Conservation (phyloP, 1,140 invertebrate genomes). For the Orius insidiosus region DNA sequence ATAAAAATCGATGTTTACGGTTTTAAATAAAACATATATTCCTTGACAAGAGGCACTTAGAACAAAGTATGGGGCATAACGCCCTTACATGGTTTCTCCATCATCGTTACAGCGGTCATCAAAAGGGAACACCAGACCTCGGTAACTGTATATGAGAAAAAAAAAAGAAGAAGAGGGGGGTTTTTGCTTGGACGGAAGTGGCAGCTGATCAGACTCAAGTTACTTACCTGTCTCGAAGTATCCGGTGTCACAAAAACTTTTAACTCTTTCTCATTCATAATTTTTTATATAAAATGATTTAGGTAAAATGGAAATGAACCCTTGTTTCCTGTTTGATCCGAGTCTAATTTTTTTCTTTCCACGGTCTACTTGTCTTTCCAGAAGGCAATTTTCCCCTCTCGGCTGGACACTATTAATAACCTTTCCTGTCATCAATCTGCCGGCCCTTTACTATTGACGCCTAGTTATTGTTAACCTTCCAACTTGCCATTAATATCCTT, state of each 20-base stretch:
- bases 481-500: constrained; percentile 7
- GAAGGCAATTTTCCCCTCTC: constrained; percentile 9
- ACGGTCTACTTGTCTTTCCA: constrained; percentile 6
- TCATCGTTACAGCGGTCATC: too few species aligned
- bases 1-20: too few species aligned
- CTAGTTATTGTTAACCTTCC: constrained; percentile 7
- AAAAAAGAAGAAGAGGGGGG: too few species aligned
- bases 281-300: not conserved
- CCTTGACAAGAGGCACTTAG: too few species aligned
- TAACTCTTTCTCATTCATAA: constrained; percentile 2
- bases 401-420: constrained; percentile 11
- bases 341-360: constrained; percentile 3
- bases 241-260: not conserved
- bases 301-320: constrained; percentile 9
- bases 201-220: too few species aligned
- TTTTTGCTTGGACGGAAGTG: too few species aligned
- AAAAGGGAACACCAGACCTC: too few species aligned
- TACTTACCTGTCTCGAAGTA: too few species aligned
- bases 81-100: too few species aligned
- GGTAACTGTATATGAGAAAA: too few species aligned
- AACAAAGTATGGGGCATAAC: too few species aligned
- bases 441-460: constrained; percentile 8
- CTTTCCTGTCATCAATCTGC: constrained; percentile 9
- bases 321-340: constrained; percentile 9
- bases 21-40: too few species aligned